Evolutionary conservation across 2,888 invertebrate species (phyloP).

Genomic region (Steinernema hermaphroditum): DNA sequence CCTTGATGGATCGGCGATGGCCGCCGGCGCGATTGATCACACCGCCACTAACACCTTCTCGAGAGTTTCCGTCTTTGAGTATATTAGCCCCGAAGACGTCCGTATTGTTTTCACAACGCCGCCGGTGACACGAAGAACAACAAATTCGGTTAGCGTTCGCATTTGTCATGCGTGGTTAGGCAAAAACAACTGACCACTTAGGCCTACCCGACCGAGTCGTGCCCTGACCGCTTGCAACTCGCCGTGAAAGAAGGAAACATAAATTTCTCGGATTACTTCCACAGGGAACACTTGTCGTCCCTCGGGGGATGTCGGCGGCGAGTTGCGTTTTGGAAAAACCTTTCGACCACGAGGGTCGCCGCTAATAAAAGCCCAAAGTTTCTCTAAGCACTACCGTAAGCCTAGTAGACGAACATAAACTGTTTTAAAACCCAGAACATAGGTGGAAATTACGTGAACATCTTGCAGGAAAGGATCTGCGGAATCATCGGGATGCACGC

Average conservation of each 20-base stretch:
- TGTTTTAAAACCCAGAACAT: no score
- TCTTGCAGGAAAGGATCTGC: constrained; percentile 44
- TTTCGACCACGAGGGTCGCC: background rate
- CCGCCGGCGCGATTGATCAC: constrained; percentile 9
- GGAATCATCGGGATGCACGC: constrained; percentile 48
- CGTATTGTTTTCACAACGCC: background rate
- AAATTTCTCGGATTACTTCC: constrained; percentile 30
- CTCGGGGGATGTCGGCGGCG: background rate
- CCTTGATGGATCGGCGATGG: constrained; percentile 27
- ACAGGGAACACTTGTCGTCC: background rate
- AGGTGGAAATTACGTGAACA: no score
- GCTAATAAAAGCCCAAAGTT: no score
- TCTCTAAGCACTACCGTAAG: no score
- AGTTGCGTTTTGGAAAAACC: constrained; percentile 18
- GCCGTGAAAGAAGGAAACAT: background rate
- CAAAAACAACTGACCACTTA: constrained; percentile 22
- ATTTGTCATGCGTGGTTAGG: background rate
- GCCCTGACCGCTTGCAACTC: background rate
- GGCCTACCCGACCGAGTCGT: background rate
- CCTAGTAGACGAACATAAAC: no score
- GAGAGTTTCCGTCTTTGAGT: no score
- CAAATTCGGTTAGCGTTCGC: background rate
- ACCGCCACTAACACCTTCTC: constrained; percentile 12
- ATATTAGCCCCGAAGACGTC: no score
- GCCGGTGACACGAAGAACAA: constrained; percentile 7